phyloP scores from a whole-genome alignment of 2,888 invertebrate species.

The Epistrophe eligans region DNA sequence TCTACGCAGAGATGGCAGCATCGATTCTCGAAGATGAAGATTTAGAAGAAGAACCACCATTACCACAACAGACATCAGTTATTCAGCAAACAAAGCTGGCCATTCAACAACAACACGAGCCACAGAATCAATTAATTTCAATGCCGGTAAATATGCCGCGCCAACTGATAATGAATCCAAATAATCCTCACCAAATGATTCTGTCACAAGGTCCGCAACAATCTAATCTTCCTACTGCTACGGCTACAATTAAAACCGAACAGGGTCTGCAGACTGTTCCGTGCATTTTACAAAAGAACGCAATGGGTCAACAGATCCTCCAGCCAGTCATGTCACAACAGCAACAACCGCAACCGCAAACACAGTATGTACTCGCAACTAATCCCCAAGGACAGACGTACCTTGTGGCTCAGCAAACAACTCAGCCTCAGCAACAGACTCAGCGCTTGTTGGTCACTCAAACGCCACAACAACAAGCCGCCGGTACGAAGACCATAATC shows the following conservation, averaged over 20 bases:
- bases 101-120: constrained; percentile 77
- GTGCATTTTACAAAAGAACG: constrained; percentile 81
- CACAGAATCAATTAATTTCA: constrained; percentile 81
- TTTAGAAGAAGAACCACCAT: constrained; percentile 81
- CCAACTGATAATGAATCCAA: constrained; percentile 81
- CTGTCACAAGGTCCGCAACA: constrained; percentile 77
- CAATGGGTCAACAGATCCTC: constrained; percentile 78
- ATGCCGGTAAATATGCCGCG: constrained; percentile 80
- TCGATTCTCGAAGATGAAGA: constrained; percentile 94
- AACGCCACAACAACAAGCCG: constrained; percentile 88
- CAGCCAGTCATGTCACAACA: constrained; percentile 83
- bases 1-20: constrained; percentile 93
- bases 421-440: constrained; percentile 85
- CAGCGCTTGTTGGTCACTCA: constrained; percentile 88
- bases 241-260: constrained; percentile 83
- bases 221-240: constrained; percentile 79
- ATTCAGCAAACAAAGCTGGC: constrained; percentile 75
- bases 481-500: constrained; percentile 88
- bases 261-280: constrained; percentile 83
- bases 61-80: constrained; percentile 52
- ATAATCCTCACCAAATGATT: constrained; percentile 79
- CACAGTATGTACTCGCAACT: constrained; percentile 83
- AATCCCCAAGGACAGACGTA: constrained; percentile 86
- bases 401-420: constrained; percentile 87
- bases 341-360: constrained; percentile 82